Percentiles rank a stretch among this genome's conserved stretches.
phyloP scores from a whole-genome alignment of 2,113 vertebrate species.

The Propithecus coquereli region DNA sequence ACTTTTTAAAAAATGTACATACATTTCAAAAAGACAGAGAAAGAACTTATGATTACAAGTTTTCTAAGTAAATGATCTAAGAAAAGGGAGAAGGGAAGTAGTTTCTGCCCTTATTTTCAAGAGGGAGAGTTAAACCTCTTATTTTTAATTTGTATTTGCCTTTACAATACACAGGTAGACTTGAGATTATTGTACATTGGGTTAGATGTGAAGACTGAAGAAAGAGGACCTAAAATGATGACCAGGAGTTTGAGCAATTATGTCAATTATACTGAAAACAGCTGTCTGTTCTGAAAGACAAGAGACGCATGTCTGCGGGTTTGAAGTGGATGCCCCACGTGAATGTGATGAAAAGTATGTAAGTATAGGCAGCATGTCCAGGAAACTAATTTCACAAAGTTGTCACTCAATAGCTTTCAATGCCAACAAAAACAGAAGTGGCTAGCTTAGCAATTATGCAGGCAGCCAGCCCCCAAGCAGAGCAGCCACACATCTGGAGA shows the following conservation, averaged over 20 bases:
- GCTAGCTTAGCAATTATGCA: neutral
- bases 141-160: neutral
- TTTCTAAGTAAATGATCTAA: neutral
- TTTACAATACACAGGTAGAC: neutral
- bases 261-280: neutral
- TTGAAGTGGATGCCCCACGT: neutral
- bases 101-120: constrained; percentile 5
- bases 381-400: constrained; percentile 5
- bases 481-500: neutral
- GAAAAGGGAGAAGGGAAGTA: neutral
- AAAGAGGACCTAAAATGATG: neutral
- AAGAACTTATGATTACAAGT: neutral
- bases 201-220: neutral
- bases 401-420: neutral
- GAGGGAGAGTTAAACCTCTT: neutral
- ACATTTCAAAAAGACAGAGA: neutral
- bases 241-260: neutral
- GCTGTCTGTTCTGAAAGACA: neutral
- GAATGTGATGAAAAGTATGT: neutral
- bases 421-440: neutral
- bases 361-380: neutral
- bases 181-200: neutral
- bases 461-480: neutral
- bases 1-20: neutral
- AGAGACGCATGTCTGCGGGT: neutral